Base-by-base conservation (phyloP, 2,888 invertebrate species). In the Pheosia tremula region DNA sequence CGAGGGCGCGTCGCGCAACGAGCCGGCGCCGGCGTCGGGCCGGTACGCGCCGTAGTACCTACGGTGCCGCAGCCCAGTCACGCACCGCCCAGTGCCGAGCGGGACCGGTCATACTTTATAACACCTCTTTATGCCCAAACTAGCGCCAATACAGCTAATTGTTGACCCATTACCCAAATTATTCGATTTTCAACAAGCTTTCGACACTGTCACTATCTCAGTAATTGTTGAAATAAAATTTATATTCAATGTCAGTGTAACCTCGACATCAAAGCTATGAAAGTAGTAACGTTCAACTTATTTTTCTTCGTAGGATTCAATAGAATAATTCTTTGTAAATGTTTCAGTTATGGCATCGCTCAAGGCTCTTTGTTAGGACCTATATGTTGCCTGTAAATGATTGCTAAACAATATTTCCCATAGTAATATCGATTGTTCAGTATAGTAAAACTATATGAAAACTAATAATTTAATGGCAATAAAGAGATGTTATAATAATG, bases 1-100 rank as follows among this genome's bases (percentile, higher is more conserved):
- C 67, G 90, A 89, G 61, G 83, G 81, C 77, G 87, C 86, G 83
- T 80, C 89, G 57, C 85, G 85, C 74, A 81, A 80, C 75, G 83
- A 83, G 68, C 75, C 77, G 61, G 71, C 77, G 67, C 61, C 70
- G 67, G 67, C 79, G 71, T 74, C 77, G 66, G 47, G 72, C 58
- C 78, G 72, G 75, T 70, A 75, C 75, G 57, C 71, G 60, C 60
- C 74, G 78, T 61, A 80, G 79, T 79, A 82, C 82, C 84, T 81
- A 69, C 66, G 64, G 37, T 11, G 57, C 54, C 60, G 39, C 41
- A 8, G 58, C 56, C 49, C 64, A 38, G 37, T 41, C 64, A 53
- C 60, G 39, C 9, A 61, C 64, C 57, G 60, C 36, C 37, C 9
- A 61, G 59, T 47, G 8, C 61, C 37, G 58, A 37, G 38, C n/a